Base-by-base conservation (phyloP, 1,140 invertebrate genomes). In the Panonychus citri region DNA sequence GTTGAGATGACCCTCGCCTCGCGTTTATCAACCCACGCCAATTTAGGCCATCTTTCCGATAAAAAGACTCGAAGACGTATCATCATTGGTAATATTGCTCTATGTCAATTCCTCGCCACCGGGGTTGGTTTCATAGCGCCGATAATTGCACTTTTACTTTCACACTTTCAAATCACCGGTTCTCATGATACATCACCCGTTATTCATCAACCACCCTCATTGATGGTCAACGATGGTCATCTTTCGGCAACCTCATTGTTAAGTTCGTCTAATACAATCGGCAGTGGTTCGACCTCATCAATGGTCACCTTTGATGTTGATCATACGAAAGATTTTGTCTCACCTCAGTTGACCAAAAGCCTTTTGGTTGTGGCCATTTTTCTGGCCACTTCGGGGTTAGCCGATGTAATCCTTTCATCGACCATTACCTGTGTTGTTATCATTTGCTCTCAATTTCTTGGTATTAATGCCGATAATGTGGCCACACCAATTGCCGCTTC, bases 1-100 rank as follows among this genome's bases (percentile, higher is more conserved):
- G 71, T 96, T 60, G 91, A 96, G 73, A 96, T 96, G 90, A 96
- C 90, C 3, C 73, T 97, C 56, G 89, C 91, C 1, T 90, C 89
- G 3, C 72, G 91, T 39, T 72, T 97, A 21, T 15, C 19, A 25
- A 94, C 87, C 2, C 82, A 62, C 64, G 81, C 83, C 3, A 85
- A 87, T 70, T 68, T 87, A 57, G 84, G 84, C 17, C 77, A 82
- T 58, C 76, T 88, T 70, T 80, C 83, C 59, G 74, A 70, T 1
- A 68, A 68, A 1, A 78, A 75, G 55, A 76, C 79, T 62, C 74
- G 82, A 62, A 75, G 78, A 66, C 76, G 78, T 55, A 75, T 91
- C 65, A 78, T 90, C 56, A 69, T 81, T 24, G 85, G 85, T 42
- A 94, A 93, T 71, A 68, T 93, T 65, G 81, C 81, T 50, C 72